Conservation (phyloP, 92 coral and sea anemone genomes). For the Parazoanthus atlanticus region DNA sequence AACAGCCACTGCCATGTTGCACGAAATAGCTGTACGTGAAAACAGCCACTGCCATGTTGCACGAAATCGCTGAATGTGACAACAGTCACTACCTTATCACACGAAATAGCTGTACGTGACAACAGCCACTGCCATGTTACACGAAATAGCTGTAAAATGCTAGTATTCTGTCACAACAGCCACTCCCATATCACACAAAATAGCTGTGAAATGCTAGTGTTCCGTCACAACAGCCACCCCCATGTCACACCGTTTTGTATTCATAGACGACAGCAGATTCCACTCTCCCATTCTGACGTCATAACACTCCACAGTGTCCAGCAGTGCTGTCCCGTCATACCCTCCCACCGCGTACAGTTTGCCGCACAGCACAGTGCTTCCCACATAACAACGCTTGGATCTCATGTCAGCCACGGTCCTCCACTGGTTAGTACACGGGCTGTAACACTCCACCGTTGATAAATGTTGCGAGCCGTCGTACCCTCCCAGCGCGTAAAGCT, state of each 20-base stretch:
- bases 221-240: constrained; percentile 50
- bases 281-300: constrained; percentile 80
- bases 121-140: too few species aligned
- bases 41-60: too few species aligned
- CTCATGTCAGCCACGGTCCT: constrained; percentile 75
- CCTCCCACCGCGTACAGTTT: constrained; percentile 94
- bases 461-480: constrained; percentile 95
- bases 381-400: constrained; percentile 93
- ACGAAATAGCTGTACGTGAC: too few species aligned
- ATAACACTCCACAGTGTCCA: constrained; percentile 80
- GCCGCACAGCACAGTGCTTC: constrained; percentile 86
- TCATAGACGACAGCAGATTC: constrained; percentile 76
- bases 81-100: too few species aligned
- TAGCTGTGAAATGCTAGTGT: too few species aligned
- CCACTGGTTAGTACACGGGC: constrained; percentile 96
- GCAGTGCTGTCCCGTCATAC: constrained; percentile 83
- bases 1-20: too few species aligned
- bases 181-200: too few species aligned
- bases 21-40: too few species aligned
- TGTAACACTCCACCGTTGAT: constrained; percentile 92
- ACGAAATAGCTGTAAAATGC: not conserved
- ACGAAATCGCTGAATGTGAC: too few species aligned
- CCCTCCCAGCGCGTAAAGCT: constrained; percentile 92
- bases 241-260: constrained; percentile 95
- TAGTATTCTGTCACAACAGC: constrained; percentile 61